Evolutionary conservation across 2,797 vertebrate genomes (phyloP), one percentile per base, ranked within the genome.

Genomic region (Coilia nasus): DNA sequence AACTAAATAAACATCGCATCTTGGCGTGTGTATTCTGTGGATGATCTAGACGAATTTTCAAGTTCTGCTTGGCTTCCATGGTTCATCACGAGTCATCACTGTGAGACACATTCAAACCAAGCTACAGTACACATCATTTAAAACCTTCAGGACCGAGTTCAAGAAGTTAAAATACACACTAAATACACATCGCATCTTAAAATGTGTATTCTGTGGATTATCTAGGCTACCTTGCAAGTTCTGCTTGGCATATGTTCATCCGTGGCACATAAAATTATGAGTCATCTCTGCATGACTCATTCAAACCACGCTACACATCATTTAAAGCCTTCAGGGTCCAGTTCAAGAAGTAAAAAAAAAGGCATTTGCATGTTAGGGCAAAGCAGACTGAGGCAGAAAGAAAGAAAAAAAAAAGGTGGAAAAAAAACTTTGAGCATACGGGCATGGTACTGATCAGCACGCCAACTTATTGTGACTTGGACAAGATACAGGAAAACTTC

Each of bases 381-480:
- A 19, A 15, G 15, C 57, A 21, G 17, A 0, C 19, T 19, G 71
- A 41, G 71, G 31, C 71, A 21, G 71, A 19, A 10, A 41, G 71
- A 71, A 19, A 71, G 23, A 62, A n/a, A 62, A 71, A 71, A 31
- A 71, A 54, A 54, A 3, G 50, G 2, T 1, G 50, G 50, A 10
- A 14, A 19, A 41, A 17, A 44, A 17, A 7, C 31, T 3, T 21
- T 21, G 17, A 44, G 7, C 31, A 5, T 41, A 78, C 31, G 21
- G 64, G 71, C 71, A 78, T 44, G 71, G 71, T 44, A 78, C 31
- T 17, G 7, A 44, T 9, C 31, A 19, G 17, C 17, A 10, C 21
- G 71, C 15, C 71, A 78, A 17, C 71, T 78, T 21, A 41, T 78
- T 78, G 71, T 78, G 35, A 44, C 71, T 78, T 78, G 71, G 71